These are phyloP conservation scores for Sciaenops ocellatus DNA, from an alignment of 2,797 vertebrate species.

Conservation along the genomic window DNA sequence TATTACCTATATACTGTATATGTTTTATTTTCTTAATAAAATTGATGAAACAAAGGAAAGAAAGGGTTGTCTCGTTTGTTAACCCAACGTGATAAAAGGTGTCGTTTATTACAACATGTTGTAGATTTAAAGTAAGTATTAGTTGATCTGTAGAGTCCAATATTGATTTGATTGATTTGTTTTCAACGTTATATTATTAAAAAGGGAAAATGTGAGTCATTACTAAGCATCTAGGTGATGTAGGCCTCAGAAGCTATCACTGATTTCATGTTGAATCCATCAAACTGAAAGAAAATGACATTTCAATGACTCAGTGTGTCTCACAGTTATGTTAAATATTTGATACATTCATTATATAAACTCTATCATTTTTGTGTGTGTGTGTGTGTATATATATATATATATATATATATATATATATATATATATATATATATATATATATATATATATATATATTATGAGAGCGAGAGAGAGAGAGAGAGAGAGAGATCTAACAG, in stretches of 20 bases:
- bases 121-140: not conserved
- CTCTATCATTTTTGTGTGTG: no score
- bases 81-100: not conserved
- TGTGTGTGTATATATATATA: no score
- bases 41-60: conserved; percentile 10
- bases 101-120: not conserved
- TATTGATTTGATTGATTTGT: not conserved
- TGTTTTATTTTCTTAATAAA: conserved; percentile 83
- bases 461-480: no score
- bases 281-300: not conserved
- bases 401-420: no score
- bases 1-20: conserved; percentile 45
- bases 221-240: no score
- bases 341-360: not conserved
- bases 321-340: not conserved
- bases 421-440: no score
- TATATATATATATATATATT: no score
- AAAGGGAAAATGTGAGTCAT: not conserved
- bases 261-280: not conserved
- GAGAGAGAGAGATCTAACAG: not conserved
- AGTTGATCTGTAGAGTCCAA: not conserved
- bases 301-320: not conserved
- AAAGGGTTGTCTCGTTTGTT: not conserved
- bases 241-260: not conserved
- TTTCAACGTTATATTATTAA: not conserved